Evolutionary conservation across 2,888 invertebrate genomes (phyloP).

Genomic region (Empis livida): DNA sequence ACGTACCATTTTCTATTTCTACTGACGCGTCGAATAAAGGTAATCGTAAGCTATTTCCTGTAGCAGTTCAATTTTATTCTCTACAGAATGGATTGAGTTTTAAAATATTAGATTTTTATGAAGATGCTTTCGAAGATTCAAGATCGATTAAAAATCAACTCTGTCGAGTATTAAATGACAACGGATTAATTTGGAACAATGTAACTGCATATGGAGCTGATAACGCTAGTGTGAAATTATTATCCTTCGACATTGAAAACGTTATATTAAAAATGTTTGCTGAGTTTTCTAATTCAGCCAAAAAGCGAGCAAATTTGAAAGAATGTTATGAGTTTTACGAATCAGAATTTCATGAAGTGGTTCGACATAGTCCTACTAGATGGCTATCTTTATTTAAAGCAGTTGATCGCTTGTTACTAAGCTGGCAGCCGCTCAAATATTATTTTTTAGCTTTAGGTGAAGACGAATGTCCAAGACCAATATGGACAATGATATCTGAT

Average conservation of each 20-base stretch:
- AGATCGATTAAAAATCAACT: slow-evolving; percentile 3
- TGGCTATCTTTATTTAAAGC: neutral
- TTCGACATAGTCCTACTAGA: neutral
- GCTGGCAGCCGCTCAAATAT: neutral
- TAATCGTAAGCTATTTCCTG: neutral
- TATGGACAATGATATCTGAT: neutral
- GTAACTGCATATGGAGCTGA: slow-evolving; percentile 6
- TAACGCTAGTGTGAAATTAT: slow-evolving; percentile 2
- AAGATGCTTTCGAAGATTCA: slow-evolving; percentile 6
- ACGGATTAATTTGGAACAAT: slow-evolving; percentile 1
- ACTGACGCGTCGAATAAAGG: neutral
- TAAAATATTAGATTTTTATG: slow-evolving; percentile 6
- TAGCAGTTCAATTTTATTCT: neutral
- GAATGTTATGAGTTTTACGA: neutral
- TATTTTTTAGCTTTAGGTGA: neutral
- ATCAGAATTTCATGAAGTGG: neutral
- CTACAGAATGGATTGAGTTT: neutral
- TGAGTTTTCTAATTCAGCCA: neutral
- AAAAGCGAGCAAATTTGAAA: neutral
- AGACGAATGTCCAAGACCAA: neutral
- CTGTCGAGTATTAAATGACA: slow-evolving; percentile 4
- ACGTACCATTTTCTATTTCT: neutral
- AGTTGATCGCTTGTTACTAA: neutral
- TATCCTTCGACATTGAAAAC: neutral
- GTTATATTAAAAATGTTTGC: neutral